Conservation (phyloP, 2,888 invertebrate species). For the Lordiphosa andalusiaca region DNA sequence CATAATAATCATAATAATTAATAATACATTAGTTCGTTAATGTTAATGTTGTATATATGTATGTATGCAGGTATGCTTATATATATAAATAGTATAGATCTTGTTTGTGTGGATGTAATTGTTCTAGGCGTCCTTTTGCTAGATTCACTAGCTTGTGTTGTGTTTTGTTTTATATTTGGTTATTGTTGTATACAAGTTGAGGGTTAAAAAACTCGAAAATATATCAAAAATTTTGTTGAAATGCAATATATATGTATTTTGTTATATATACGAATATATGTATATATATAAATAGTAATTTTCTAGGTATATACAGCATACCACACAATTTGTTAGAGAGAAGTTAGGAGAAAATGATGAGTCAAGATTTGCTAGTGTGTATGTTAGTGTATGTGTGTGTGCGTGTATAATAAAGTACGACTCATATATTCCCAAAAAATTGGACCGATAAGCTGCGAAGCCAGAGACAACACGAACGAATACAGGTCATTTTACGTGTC, state of each 20-base stretch:
- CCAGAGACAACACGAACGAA: no score
- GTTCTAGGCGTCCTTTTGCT: constrained; percentile 65
- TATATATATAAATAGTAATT: constrained; percentile 38
- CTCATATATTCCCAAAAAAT: no score
- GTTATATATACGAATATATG: constrained; percentile 42
- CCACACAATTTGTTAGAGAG: constrained; percentile 34
- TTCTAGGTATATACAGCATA: constrained; percentile 44
- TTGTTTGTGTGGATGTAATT: constrained; percentile 52
- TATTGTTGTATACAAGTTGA: constrained; percentile 56
- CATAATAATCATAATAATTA: constrained; percentile 46
- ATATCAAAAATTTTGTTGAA: constrained; percentile 62
- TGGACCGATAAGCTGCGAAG: no score
- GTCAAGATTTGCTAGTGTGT: constrained; percentile 28
- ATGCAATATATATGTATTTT: constrained; percentile 56
- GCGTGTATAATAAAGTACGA: constrained; percentile 13
- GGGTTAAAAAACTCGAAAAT: constrained; percentile 65
- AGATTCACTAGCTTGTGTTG: constrained; percentile 49
- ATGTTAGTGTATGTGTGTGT: constrained; percentile 15
- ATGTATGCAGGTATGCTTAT: constrained; percentile 32
- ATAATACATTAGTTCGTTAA: constrained; percentile 48
- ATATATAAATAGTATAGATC: constrained; percentile 35
- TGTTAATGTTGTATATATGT: constrained; percentile 53
- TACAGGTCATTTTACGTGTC: no score
- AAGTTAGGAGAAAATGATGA: constrained; percentile 25
- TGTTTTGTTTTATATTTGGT: constrained; percentile 30